Evolutionary conservation across 2,797 vertebrate genomes (phyloP).

Genomic region (Notolepis coatsorum): DNA sequence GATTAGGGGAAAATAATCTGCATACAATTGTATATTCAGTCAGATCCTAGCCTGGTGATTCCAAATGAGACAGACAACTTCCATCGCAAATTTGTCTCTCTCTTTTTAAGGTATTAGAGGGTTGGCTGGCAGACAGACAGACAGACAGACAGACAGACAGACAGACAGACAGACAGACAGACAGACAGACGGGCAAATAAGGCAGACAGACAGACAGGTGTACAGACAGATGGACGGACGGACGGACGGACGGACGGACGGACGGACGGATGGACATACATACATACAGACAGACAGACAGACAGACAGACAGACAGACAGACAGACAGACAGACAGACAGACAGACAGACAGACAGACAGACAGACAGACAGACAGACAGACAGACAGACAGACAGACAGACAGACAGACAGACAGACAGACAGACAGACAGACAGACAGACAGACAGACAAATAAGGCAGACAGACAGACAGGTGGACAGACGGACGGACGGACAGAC

Average conservation of each 20-base stretch:
- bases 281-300: too few species aligned
- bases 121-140: not conserved
- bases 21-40: conserved; percentile 50
- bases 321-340: not conserved
- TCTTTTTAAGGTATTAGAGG: too few species aligned
- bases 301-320: conserved; percentile 3
- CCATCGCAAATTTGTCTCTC: conserved; percentile 12
- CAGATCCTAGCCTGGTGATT: conserved; percentile 47
- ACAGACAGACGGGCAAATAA: conserved; percentile 4
- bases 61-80: conserved; percentile 42
- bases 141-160: not conserved
- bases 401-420: conserved; percentile 35
- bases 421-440: too few species aligned
- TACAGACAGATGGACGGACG: conserved; percentile 11
- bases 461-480: too few species aligned
- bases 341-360: not conserved
- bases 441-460: too few species aligned
- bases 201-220: conserved; percentile 33
- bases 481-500: too few species aligned
- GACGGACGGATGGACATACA: too few species aligned
- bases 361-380: not conserved
- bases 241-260: too few species aligned
- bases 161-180: not conserved
- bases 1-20: conserved; percentile 47
- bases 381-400: conserved; percentile 29